A percentile compares a stretch with the other conserved stretches of the same genome.
Evolutionary conservation across 2,888 invertebrate species (phyloP).

Genomic region (Suillia variegata): DNA sequence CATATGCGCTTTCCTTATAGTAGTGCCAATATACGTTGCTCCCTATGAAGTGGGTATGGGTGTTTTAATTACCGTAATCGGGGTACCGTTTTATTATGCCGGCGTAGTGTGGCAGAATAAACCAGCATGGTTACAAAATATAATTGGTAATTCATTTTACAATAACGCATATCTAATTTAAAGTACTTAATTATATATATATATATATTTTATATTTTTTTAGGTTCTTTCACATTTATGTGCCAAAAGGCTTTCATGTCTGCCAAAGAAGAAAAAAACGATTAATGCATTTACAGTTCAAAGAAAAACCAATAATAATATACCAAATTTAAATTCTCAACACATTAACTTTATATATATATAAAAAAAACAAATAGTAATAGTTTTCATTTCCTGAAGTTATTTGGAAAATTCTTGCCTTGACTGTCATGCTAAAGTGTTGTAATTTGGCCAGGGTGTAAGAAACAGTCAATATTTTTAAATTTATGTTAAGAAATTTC

Average conservation of each 20-base stretch:
- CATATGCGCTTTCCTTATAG: constrained; percentile 77
- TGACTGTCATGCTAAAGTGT: too few species aligned
- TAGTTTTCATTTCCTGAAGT: too few species aligned
- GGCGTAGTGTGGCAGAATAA: constrained; percentile 73
- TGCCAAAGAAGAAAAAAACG: constrained; percentile 73
- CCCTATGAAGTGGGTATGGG: constrained; percentile 83
- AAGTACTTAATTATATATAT: background rate
- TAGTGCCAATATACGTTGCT: constrained; percentile 79
- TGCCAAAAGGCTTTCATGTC: constrained; percentile 70
- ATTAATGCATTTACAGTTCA: constrained; percentile 43
- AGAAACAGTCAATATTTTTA: too few species aligned
- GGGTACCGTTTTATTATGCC: constrained; percentile 80
- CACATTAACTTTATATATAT: too few species aligned
- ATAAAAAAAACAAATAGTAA: too few species aligned
- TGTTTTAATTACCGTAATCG: constrained; percentile 77
- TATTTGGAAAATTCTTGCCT: too few species aligned
- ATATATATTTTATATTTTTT: constrained; percentile 18
- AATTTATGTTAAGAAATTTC: too few species aligned
- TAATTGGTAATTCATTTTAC: constrained; percentile 68
- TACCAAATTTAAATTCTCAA: too few species aligned
- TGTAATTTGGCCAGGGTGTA: too few species aligned
- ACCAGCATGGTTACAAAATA: constrained; percentile 66
- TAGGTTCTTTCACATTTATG: constrained; percentile 48
- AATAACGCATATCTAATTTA: too few species aligned
- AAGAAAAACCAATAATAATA: too few species aligned